Percentiles rank a stretch among this genome's conserved stretches.
These are phyloP conservation scores for Anguilla japonica DNA, from an alignment of 2,113 vertebrate species.

Conservation along the genomic window DNA sequence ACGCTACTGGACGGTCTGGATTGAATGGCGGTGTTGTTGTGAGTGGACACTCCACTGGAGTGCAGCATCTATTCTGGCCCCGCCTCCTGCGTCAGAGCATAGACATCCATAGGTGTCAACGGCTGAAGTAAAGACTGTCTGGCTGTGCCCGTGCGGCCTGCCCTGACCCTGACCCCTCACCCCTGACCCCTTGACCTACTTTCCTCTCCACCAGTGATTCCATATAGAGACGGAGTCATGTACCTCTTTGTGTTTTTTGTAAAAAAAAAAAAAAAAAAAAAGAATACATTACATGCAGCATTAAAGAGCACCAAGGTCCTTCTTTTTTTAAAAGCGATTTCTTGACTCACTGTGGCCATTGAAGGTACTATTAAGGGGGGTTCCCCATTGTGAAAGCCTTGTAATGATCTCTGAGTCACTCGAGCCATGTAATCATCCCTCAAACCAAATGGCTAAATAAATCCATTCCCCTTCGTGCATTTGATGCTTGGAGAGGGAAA, in stretches of 20 bases:
- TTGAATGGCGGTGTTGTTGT: conserved; percentile 32
- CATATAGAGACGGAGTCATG: background rate
- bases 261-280: too few species aligned
- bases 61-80: background rate
- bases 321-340: too few species aligned
- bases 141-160: background rate
- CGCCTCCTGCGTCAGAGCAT: background rate
- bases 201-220: background rate
- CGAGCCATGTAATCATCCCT: background rate
- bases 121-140: background rate
- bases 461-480: background rate
- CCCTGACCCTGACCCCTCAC: background rate
- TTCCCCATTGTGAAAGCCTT: background rate
- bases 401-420: background rate
- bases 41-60: background rate
- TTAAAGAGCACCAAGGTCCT: too few species aligned
- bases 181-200: too few species aligned
- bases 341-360: too few species aligned
- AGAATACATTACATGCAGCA: too few species aligned
- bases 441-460: background rate
- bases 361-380: background rate
- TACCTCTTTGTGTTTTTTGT: background rate
- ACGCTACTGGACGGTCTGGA: background rate
- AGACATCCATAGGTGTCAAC: background rate
- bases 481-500: background rate